Percentiles rank a stretch among this genome's conserved stretches.
phyloP scores from a whole-genome alignment of 2,113 vertebrate species.

The Forbesichthys papilliferus region DNA sequence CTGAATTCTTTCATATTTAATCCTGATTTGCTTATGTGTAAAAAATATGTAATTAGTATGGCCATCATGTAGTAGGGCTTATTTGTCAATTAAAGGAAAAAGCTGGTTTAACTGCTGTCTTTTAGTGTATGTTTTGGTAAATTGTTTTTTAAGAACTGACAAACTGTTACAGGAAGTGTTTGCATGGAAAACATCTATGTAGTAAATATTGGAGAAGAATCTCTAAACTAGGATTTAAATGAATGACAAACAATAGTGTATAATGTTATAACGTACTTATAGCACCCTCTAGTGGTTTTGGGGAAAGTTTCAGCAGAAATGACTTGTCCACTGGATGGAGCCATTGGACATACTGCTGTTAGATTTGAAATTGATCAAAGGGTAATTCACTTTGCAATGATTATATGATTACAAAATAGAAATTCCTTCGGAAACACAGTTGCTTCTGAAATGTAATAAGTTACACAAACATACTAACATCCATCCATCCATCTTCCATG shows the following conservation, averaged over 20 bases:
- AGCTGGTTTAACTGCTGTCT: constrained; percentile 25
- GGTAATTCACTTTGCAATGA: neutral
- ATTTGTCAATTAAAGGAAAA: constrained; percentile 63
- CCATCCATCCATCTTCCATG: too few species aligned
- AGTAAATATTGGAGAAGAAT: too few species aligned
- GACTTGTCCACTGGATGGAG: neutral
- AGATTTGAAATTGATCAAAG: neutral
- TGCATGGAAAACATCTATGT: neutral
- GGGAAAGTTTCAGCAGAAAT: neutral
- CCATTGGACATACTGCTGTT: neutral
- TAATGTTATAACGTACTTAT: neutral
- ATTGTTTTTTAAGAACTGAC: neutral
- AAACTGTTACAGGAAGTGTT: neutral
- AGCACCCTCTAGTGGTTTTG: constrained; percentile 1
- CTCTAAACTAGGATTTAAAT: too few species aligned
- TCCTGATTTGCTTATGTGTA: constrained; percentile 10
- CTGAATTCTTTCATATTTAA: neutral
- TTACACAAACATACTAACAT: neutral
- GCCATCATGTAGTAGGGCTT: constrained; percentile 13
- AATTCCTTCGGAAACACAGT: neutral
- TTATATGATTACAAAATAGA: constrained; percentile 11
- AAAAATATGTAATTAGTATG: constrained; percentile 2
- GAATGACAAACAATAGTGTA: too few species aligned
- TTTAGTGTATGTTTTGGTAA: neutral
- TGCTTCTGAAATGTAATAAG: neutral